phyloP scores from a whole-genome alignment of 2,113 vertebrate species.

The Hemichromis elongatus region DNA sequence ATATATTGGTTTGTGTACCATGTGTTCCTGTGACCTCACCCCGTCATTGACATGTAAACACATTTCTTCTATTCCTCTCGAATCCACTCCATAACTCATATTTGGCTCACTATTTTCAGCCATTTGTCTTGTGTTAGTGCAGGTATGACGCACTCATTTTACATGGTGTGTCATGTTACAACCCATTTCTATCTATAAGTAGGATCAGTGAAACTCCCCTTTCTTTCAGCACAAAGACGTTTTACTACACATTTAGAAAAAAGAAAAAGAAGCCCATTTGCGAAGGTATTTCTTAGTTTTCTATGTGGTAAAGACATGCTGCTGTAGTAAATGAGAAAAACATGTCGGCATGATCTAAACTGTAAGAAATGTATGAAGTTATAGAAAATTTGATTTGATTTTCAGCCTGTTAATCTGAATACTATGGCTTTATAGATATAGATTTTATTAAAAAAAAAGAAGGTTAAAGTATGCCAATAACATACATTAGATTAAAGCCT shows the following conservation, averaged over 20 bases:
- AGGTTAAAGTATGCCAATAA: background rate
- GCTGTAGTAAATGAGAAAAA: background rate
- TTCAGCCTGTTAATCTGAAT: accelerated
- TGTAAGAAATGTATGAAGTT: background rate
- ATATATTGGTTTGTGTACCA: background rate
- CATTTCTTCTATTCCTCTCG: background rate
- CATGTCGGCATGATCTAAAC: background rate
- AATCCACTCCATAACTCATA: background rate
- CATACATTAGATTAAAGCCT: background rate
- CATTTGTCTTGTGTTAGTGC: background rate
- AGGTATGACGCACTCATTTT: background rate
- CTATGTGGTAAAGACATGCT: background rate
- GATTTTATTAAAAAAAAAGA: too few species aligned
- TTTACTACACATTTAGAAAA: background rate
- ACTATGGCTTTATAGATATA: background rate
- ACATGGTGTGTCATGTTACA: background rate
- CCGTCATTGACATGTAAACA: background rate
- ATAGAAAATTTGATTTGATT: background rate
- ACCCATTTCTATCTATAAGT: background rate
- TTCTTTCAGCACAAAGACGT: background rate
- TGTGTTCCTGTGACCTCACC: background rate
- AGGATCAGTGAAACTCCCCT: background rate
- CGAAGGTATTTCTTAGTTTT: background rate
- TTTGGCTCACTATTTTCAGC: background rate
- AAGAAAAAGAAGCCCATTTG: background rate